Conservation (phyloP, 1,140 invertebrate species). For the Heliothis virescens region DNA sequence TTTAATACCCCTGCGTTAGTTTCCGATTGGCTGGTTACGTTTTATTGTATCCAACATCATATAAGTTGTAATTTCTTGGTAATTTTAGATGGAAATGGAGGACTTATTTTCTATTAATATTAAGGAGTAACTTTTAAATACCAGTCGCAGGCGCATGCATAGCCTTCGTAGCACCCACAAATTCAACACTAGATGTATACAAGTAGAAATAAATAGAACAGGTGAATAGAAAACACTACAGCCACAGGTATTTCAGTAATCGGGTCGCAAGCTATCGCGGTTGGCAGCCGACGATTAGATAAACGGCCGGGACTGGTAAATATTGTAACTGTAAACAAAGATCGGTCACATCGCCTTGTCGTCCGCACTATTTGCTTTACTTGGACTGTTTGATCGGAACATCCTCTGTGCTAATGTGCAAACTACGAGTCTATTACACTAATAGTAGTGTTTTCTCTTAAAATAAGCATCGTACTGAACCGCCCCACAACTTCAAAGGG, state of each 20-base stretch:
- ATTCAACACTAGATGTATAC: neutral
- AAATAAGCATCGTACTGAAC: neutral
- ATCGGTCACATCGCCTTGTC: conserved; percentile 54
- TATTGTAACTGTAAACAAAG: conserved; percentile 77
- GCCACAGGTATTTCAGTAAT: conserved; percentile 64
- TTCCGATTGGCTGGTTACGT: neutral
- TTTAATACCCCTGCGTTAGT: conserved; percentile 13
- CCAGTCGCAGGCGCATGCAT: too few relatives aligned
- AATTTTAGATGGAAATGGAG: neutral
- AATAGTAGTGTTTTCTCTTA: neutral
- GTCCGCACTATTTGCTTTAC: conserved; percentile 34
- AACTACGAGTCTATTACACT: neutral
- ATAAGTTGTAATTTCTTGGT: neutral
- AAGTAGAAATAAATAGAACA: conserved; percentile 65
- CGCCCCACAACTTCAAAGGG: too few relatives aligned
- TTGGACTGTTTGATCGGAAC: conserved; percentile 20
- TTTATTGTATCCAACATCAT: neutral
- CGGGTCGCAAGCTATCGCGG: conserved; percentile 77
- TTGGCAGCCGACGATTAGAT: conserved; percentile 79
- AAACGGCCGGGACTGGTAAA: conserved; percentile 69
- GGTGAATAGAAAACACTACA: conserved; percentile 69
- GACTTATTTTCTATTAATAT: too few relatives aligned
- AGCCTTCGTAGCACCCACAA: neutral
- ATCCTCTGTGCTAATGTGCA: conserved; percentile 29
- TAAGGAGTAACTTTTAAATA: too few relatives aligned